Percentiles rank a stretch among this genome's conserved stretches.
Evolutionary conservation across 1,140 invertebrate genomes (phyloP).

Genomic region (Drosophila leontia): DNA sequence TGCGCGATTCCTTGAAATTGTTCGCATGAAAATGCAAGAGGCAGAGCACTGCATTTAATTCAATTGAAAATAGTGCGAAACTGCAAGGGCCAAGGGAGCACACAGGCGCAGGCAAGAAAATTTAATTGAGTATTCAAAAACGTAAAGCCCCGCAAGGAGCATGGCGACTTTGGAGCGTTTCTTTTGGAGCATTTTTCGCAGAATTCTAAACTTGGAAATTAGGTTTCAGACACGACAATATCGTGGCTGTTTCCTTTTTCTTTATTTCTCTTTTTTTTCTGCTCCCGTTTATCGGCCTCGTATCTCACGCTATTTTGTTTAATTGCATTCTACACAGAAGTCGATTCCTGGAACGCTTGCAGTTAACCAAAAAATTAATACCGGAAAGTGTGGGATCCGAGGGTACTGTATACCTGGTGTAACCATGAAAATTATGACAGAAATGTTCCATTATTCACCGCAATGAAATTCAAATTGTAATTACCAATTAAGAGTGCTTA

Average conservation of each 20-base stretch:
- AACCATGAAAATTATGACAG: constrained; percentile 51
- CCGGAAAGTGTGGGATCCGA: constrained; percentile 43
- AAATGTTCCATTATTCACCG: constrained; percentile 47
- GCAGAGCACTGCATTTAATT: constrained; percentile 72
- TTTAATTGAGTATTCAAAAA: constrained; percentile 84
- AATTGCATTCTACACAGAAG: constrained; percentile 75
- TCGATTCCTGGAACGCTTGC: constrained; percentile 72
- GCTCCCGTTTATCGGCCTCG: constrained; percentile 63
- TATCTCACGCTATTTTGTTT: constrained; percentile 83
- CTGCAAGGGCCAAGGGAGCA: constrained; percentile 31
- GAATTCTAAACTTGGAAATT: constrained; percentile 84
- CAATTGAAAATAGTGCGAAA: constrained; percentile 84
- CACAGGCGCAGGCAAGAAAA: constrained; percentile 54
- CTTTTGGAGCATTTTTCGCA: constrained; percentile 66
- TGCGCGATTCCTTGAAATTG: constrained; percentile 85
- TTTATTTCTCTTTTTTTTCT: constrained; percentile 4
- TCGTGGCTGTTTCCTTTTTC: constrained; percentile 4
- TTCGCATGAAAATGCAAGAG: constrained; percentile 80
- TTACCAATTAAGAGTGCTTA: constrained; percentile 73
- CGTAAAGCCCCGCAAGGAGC: constrained; percentile 50
- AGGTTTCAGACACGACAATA: constrained; percentile 74
- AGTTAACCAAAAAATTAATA: constrained; percentile 76
- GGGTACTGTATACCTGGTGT: background rate
- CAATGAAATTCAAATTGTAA: constrained; percentile 58
- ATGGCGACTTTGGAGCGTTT: constrained; percentile 18